Base-by-base conservation (phyloP, 2,113 vertebrate genomes). In the Rhagologus leucostigma region DNA sequence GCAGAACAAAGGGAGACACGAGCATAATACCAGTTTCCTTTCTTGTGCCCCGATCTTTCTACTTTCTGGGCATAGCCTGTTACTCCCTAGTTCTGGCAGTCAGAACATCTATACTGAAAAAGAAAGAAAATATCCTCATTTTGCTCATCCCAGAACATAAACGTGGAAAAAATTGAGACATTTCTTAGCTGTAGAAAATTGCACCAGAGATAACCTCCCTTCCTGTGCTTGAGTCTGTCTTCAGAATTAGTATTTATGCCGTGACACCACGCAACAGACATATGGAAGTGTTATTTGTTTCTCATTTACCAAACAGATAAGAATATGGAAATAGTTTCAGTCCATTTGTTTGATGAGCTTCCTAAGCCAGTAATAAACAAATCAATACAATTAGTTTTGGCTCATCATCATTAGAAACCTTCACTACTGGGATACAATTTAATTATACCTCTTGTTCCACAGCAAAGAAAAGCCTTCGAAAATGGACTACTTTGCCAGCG, bases 311-410 rank as follows among this genome's bases (percentile, higher is more conserved):
- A 97, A 96, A 96, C 96, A 98, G 97, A 98, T 98, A 98, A 98
- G 97, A 98, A 98, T 98, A 98, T 98, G 98, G 98, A 98, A 98
- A 98, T 95, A 97, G 98, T 98, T 98, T 97, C 98, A 98, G 98
- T 97, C 97, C 98, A 98, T 98, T 98, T 98, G 97, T 97, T 98
- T 98, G 98, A 98, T 98, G 97, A 97, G 97, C 96, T 98, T 98
- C 97, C 98, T 98, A 98, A 98, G 97, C 96, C 86, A 63, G 97
- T 97, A 96, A 97, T 97, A 98, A 98, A 98, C 98, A 98, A 98
- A 98, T 98, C 98, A 98, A 98, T 98, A 98, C 98, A 98, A 98
- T 98, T 98, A 98, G 98, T 97, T 97, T 98, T 97, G 97, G 97
- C 96, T 98, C 97, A 97, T 98, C 97, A 97, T 98, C 97, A 97